Conservation (phyloP, 2,888 invertebrate genomes). For the Leptura quadrifasciata region DNA sequence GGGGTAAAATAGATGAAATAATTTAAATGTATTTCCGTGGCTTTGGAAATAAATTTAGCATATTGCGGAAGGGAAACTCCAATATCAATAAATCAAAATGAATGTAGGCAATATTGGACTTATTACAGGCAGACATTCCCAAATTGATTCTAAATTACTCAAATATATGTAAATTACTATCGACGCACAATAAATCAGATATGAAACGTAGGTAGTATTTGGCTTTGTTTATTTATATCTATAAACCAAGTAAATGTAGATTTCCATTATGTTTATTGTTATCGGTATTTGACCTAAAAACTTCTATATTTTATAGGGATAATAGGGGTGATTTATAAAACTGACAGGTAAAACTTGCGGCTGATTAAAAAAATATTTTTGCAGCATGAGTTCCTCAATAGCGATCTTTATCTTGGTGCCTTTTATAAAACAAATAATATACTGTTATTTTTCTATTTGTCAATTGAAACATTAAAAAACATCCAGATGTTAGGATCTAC, state of each 20-base stretch:
- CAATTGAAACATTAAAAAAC: too few relatives aligned
- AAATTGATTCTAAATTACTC: conserved; percentile 1
- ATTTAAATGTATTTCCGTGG: not conserved
- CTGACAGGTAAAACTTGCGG: not conserved
- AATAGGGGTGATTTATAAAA: not conserved
- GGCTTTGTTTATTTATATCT: not conserved
- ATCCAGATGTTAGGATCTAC: too few relatives aligned
- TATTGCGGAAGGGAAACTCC: not conserved
- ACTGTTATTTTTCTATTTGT: too few relatives aligned
- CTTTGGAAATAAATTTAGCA: conserved; percentile 1
- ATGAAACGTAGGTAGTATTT: not conserved
- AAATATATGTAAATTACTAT: conserved; percentile 4
- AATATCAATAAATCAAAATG: not conserved
- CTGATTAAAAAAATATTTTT: too few relatives aligned
- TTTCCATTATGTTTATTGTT: not conserved
- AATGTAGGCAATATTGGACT: conserved; percentile 1
- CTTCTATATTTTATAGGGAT: not conserved
- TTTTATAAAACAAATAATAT: too few relatives aligned
- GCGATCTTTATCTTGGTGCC: too few relatives aligned
- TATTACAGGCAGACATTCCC: not conserved
- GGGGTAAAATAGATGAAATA: too few relatives aligned
- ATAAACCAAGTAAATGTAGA: not conserved
- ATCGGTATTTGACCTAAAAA: not conserved
- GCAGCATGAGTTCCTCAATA: too few relatives aligned
- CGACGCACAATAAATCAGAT: not conserved